Evolutionary conservation across 2,888 invertebrate species (phyloP).

Genomic region (Pachycephus smyrnensis): DNA sequence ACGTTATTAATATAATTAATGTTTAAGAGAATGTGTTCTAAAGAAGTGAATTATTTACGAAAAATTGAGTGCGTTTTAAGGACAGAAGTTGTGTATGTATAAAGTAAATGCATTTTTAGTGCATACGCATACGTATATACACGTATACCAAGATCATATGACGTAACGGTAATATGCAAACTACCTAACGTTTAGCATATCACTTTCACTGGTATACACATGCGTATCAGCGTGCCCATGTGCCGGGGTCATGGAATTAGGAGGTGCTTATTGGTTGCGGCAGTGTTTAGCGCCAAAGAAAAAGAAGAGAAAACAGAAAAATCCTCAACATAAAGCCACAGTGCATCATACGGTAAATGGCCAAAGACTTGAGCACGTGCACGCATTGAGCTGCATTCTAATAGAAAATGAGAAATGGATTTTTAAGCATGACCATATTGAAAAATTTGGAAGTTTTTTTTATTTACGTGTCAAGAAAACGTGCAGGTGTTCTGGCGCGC

Average conservation of each 20-base stretch:
- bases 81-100: not conserved
- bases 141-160: not conserved
- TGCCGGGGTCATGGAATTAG: not conserved
- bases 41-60: not conserved
- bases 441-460: not conserved
- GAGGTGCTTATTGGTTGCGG: not conserved
- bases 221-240: not conserved
- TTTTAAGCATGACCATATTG: not conserved
- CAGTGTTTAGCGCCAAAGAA: not conserved
- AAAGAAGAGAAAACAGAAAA: not conserved
- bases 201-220: not conserved
- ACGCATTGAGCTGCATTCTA: not conserved
- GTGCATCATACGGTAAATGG: not conserved
- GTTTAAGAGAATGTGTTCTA: not conserved
- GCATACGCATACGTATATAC: not conserved
- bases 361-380: not conserved
- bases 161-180: not conserved
- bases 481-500: not conserved
- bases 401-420: not conserved
- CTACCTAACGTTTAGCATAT: not conserved
- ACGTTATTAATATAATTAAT: not conserved
- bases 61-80: not conserved
- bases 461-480: not conserved
- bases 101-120: not conserved
- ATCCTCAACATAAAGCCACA: not conserved